Conservation (phyloP, 64 coral and sea anemone species). For the Catalaphyllia jardinei region DNA sequence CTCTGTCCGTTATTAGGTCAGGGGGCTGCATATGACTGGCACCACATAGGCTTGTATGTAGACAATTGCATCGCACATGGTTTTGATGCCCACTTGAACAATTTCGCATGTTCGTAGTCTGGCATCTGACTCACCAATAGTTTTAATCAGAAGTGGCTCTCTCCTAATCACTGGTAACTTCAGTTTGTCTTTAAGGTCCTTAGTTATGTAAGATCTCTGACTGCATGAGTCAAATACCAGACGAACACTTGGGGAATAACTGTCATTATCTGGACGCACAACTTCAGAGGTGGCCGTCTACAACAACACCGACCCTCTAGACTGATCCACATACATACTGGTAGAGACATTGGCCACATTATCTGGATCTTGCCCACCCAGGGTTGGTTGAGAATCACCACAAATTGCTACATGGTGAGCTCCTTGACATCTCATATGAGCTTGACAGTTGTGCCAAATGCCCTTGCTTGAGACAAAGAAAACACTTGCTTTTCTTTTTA, state of each 20-base stretch:
- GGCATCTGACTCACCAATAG: conserved; percentile 50
- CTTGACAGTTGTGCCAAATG: conserved; percentile 32
- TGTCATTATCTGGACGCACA: conserved; percentile 28
- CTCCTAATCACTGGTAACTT: conserved; percentile 34
- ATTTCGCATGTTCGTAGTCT: conserved; percentile 48
- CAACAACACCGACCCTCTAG: neutral
- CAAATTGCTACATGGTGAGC: conserved; percentile 12
- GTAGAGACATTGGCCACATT: conserved; percentile 10
- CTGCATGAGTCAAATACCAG: conserved; percentile 50
- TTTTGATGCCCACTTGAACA: conserved; percentile 39
- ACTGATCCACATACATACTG: conserved; percentile 28
- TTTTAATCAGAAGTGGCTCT: conserved; percentile 51
- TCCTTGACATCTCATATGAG: conserved; percentile 14
- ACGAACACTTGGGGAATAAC: conserved; percentile 21
- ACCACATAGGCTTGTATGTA: conserved; percentile 46
- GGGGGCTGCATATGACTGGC: conserved; percentile 51
- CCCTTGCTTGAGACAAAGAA: conserved; percentile 44
- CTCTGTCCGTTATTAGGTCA: conserved; percentile 26
- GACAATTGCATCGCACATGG: conserved; percentile 10
- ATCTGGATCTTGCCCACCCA: neutral
- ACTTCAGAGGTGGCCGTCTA: conserved; percentile 1
- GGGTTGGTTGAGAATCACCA: neutral
- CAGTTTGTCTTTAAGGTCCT: conserved; percentile 39
- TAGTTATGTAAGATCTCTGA: conserved; percentile 39
- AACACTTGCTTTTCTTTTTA: conserved; percentile 57